These are phyloP conservation scores for Zaprionus nigranus DNA, from an alignment of 1,140 invertebrate species.

Conservation along the genomic window DNA sequence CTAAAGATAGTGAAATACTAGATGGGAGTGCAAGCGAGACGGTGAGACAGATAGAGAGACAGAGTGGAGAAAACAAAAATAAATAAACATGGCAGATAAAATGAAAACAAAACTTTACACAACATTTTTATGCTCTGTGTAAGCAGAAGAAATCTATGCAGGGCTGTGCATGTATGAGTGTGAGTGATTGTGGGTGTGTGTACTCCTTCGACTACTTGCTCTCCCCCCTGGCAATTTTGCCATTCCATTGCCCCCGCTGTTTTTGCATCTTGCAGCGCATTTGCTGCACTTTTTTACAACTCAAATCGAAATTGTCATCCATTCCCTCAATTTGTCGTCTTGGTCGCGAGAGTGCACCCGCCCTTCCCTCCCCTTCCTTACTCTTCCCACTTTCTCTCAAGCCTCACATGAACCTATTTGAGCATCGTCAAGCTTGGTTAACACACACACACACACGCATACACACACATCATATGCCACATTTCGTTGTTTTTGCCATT, in stretches of 20 bases:
- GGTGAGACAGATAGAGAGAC: background rate
- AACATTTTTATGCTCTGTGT: slow-evolving; percentile 76
- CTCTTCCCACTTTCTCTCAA: background rate
- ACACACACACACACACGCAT: slow-evolving; percentile 34
- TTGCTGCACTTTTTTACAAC: slow-evolving; percentile 82
- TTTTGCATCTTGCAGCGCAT: slow-evolving; percentile 62
- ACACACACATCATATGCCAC: slow-evolving; percentile 38
- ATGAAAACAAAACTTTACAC: slow-evolving; percentile 79
- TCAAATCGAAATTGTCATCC: slow-evolving; percentile 83
- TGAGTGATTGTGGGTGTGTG: slow-evolving; percentile 32
- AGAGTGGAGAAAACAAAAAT: slow-evolving; percentile 56
- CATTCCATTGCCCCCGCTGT: slow-evolving; percentile 29
- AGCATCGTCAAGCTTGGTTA: slow-evolving; percentile 59
- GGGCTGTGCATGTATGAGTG: background rate
- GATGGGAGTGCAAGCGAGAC: slow-evolving; percentile 8
- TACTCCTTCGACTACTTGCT: slow-evolving; percentile 13
- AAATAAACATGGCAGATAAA: slow-evolving; percentile 82
- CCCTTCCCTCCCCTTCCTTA: background rate
- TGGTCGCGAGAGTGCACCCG: slow-evolving; percentile 37
- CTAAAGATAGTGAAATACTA: slow-evolving; percentile 76
- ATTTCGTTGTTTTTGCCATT: slow-evolving; percentile 33
- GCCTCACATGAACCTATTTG: background rate
- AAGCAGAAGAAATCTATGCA: slow-evolving; percentile 47
- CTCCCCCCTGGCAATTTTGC: slow-evolving; percentile 27
- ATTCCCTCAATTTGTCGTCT: slow-evolving; percentile 84